A percentile compares a stretch with the other conserved stretches of the same genome.
These are phyloP conservation scores for Petrocephalus schoutedeni DNA, from an alignment of 2,797 vertebrate species.

Conservation along the genomic window DNA sequence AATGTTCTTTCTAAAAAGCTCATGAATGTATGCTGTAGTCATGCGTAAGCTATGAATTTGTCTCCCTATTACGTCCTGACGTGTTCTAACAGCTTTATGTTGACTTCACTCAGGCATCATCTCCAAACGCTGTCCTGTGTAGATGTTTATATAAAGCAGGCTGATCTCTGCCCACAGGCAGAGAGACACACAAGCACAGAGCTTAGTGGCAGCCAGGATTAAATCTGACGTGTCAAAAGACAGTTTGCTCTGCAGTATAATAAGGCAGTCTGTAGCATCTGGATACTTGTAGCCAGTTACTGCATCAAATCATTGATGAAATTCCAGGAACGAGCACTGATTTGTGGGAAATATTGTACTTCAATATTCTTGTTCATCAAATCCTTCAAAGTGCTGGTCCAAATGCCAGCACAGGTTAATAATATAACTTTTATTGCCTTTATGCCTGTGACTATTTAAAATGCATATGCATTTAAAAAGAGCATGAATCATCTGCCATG, in stretches of 20 bases:
- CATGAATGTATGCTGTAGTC: not conserved
- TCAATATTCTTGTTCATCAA: not conserved
- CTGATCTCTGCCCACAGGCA: not conserved
- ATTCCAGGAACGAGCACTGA: not conserved
- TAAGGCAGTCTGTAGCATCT: not conserved
- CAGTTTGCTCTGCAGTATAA: not conserved
- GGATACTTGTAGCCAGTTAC: not conserved
- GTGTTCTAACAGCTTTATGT: not conserved
- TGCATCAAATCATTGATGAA: not conserved
- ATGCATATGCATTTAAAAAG: not conserved
- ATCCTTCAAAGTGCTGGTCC: not conserved
- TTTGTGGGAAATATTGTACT: not conserved
- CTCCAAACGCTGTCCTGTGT: not conserved
- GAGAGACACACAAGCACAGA: not conserved
- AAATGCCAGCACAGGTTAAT: not conserved
- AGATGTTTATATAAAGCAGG: not conserved
- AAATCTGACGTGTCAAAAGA: not conserved
- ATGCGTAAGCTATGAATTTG: not conserved
- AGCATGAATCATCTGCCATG: not conserved
- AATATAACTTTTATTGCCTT: not conserved
- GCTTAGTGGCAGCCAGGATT: not conserved
- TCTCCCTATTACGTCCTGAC: not conserved
- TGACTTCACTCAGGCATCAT: not conserved
- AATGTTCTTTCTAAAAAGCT: not conserved
- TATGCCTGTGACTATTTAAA: not conserved